A percentile compares a stretch with the other conserved stretches of the same genome.
These are phyloP conservation scores for Edolisoma coerulescens DNA, from an alignment of 2,113 vertebrate genomes.

Conservation along the genomic window DNA sequence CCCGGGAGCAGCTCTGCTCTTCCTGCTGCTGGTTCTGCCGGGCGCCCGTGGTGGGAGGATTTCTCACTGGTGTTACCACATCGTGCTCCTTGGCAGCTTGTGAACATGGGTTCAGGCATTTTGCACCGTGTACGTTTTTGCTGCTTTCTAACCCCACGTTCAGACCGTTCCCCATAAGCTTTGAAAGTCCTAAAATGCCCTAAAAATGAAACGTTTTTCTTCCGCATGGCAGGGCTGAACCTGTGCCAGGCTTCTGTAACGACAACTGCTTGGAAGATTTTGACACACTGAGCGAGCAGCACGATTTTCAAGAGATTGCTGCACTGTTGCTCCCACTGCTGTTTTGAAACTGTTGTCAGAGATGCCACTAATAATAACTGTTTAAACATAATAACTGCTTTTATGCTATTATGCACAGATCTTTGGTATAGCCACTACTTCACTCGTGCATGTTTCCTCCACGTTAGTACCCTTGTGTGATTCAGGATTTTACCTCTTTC, in stretches of 20 bases:
- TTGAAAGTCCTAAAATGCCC: not conserved
- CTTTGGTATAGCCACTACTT: not conserved
- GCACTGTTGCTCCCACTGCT: not conserved
- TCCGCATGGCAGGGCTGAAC: not conserved
- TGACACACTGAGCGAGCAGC: not conserved
- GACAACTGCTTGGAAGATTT: not conserved
- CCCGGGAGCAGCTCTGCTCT: not conserved
- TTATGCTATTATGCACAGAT: not conserved
- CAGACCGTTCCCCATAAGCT: not conserved
- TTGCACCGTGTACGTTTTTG: not conserved
- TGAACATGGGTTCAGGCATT: not conserved
- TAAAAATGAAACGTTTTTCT: not conserved
- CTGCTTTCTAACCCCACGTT: not conserved
- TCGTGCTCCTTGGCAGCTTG: not conserved
- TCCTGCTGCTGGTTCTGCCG: not conserved
- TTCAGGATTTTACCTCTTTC: not conserved
- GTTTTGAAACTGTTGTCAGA: not conserved
- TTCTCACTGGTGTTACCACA: not conserved
- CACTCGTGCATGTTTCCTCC: rapidly evolving
- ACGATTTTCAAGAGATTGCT: not conserved
- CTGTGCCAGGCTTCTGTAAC: not conserved
- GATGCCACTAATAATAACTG: not conserved
- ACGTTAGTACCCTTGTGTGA: not conserved
- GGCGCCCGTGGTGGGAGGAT: not conserved
- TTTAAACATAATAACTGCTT: not conserved